Evolutionary conservation across 2,888 invertebrate genomes (phyloP), one percentile per base, ranked within the genome.

Genomic region (Diadegma fenestrale): DNA sequence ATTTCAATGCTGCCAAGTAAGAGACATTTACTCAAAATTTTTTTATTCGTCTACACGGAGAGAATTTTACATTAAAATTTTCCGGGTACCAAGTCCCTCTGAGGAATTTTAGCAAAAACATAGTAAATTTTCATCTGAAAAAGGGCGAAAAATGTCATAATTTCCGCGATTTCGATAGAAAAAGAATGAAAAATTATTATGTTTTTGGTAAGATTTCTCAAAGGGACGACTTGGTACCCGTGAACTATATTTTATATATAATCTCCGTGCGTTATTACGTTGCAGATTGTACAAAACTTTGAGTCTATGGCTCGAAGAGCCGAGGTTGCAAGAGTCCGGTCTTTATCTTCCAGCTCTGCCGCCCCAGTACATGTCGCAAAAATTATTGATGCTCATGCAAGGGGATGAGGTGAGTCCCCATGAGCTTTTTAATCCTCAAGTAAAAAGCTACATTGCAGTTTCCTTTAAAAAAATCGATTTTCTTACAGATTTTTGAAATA

Each of bases 251-350:
- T n/a, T n/a, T n/a, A n/a, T n/a, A n/a, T n/a, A n/a, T n/a, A n/a
- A n/a, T n/a, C n/a, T n/a, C n/a, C n/a, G n/a, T n/a, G n/a, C n/a
- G n/a, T n/a, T 1, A 19, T 54, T 37, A 79, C 68, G 54, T 66
- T 91, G 26, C 85, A 96, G 96, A 89, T 93, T 96, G 76, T 96
- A 96, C 91, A 95, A 95, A 90, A 96, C 97, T 1, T 96, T 96
- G 89, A 94, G 94, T 0, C 93, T 97, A 22, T 98, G 98, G 98
- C 93, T 98, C 80, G 97, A 97, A 91, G 98, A 98, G 90, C 96
- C 96, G 0, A 94, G 96, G 82, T 94, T 98, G 2, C 97, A 97
- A 91, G 96, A 96, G 90, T 94, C 95, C 0, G 95, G 95, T 68
- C 92, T 97, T 26, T 95, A 96, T 92, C 93, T 97, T 73, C 96